phyloP scores from a whole-genome alignment of 92 coral and sea anemone species.

The Actinernus sp. region DNA sequence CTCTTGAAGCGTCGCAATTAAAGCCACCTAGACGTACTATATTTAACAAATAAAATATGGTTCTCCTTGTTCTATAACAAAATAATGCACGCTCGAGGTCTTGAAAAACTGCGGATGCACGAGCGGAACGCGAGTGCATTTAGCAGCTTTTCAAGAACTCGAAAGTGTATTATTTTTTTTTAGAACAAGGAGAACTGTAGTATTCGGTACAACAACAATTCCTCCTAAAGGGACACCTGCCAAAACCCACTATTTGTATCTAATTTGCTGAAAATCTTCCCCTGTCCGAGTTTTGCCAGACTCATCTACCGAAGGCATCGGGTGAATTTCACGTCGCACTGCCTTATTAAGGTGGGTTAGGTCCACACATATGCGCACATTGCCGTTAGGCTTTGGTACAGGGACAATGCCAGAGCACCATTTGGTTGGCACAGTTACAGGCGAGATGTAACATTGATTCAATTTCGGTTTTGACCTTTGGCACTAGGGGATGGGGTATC shows the following conservation, averaged over 20 bases:
- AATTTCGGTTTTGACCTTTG: conserved; percentile 37
- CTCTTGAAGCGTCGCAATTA: no score
- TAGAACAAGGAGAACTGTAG: no score
- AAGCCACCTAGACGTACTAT: no score
- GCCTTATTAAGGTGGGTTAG: conserved; percentile 51
- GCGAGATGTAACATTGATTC: conserved; percentile 55
- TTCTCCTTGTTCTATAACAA: no score
- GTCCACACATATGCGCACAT: conserved; percentile 53
- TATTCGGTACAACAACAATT: no score
- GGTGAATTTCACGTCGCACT: conserved; percentile 58
- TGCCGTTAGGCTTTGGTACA: conserved; percentile 48
- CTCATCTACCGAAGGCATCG: conserved; percentile 55
- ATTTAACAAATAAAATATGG: no score
- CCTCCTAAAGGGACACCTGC: conserved; percentile 47
- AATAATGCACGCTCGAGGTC: no score
- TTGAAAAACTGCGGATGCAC: no score
- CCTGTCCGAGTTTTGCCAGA: conserved; percentile 50
- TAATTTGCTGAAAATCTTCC: conserved; percentile 43
- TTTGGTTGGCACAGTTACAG: conserved; percentile 45
- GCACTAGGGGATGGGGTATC: conserved; percentile 48
- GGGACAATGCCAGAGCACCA: conserved; percentile 68
- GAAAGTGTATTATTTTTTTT: no score
- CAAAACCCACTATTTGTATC: conserved; percentile 57
- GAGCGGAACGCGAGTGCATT: no score
- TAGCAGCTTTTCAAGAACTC: no score